Evolutionary conservation across 2,888 invertebrate species (phyloP).

Genomic region (Corbicula japonica): DNA sequence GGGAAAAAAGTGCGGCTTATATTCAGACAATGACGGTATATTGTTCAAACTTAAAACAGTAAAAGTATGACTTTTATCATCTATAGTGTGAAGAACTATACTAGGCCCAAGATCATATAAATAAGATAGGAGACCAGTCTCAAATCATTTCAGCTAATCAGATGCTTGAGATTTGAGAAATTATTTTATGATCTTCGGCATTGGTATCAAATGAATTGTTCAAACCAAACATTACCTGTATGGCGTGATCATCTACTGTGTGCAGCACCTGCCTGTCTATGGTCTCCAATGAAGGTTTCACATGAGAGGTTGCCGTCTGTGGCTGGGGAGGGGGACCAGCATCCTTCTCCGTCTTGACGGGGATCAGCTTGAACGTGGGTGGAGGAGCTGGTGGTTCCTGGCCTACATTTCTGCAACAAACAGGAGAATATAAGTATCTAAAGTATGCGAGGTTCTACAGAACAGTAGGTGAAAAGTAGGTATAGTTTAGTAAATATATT

Average conservation of each 20-base stretch:
- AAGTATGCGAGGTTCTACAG: too few species aligned
- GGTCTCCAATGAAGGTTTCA: slow-evolving; percentile 84
- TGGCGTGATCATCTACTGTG: slow-evolving; percentile 86
- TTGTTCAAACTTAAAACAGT: not conserved
- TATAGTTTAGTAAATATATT: too few species aligned
- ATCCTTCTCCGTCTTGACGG: slow-evolving; percentile 77
- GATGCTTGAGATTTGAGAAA: too few species aligned
- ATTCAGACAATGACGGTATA: too few species aligned
- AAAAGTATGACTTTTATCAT: not conserved
- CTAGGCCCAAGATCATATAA: too few species aligned
- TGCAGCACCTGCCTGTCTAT: slow-evolving; percentile 84
- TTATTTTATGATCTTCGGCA: too few species aligned
- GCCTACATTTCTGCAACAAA: slow-evolving; percentile 72
- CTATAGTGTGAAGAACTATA: not conserved
- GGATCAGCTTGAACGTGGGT: slow-evolving; percentile 80
- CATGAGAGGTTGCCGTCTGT: slow-evolving; percentile 71
- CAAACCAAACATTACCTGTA: slow-evolving; percentile 81
- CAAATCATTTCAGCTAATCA: too few species aligned
- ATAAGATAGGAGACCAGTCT: too few species aligned
- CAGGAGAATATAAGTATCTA: too few species aligned
- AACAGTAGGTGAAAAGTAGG: too few species aligned
- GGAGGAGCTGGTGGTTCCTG: slow-evolving; percentile 81
- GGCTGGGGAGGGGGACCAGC: slow-evolving; percentile 80
- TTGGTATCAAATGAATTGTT: too few species aligned
- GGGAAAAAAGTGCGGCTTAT: too few species aligned